These are phyloP conservation scores for Astyanax mexicanus DNA, from an alignment of 2,797 vertebrate species.

Conservation along the genomic window DNA sequence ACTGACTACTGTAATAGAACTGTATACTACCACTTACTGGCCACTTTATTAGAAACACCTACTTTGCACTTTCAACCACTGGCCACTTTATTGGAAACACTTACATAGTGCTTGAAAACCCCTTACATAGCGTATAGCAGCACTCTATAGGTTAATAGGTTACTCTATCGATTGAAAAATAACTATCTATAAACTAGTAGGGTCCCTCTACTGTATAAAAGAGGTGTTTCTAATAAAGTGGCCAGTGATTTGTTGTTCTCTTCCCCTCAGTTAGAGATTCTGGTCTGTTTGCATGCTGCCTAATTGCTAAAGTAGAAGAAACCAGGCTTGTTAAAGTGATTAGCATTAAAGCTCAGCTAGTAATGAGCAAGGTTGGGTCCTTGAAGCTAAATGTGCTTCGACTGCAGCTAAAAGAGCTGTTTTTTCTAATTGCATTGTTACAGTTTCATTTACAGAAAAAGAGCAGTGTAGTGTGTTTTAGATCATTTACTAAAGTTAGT, in stretches of 20 bases:
- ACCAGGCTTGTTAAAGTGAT: neutral
- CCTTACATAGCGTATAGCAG: too few relatives aligned
- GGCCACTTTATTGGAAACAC: too few relatives aligned
- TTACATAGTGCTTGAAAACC: too few relatives aligned
- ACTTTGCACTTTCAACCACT: too few relatives aligned
- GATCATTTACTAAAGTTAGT: too few relatives aligned
- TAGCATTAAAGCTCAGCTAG: neutral
- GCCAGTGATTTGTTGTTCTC: neutral
- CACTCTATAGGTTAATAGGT: too few relatives aligned
- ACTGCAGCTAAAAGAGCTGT: too few relatives aligned
- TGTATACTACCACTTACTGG: neutral
- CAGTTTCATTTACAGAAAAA: slow-evolving; percentile 38
- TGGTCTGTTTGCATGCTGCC: neutral
- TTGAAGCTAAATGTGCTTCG: neutral
- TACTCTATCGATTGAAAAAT: too few relatives aligned
- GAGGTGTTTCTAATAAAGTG: neutral
- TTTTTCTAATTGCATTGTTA: slow-evolving; percentile 42
- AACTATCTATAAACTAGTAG: neutral
- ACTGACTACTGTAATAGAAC: neutral
- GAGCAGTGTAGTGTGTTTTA: slow-evolving; percentile 44
- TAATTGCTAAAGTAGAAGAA: too few relatives aligned
- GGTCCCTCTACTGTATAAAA: neutral
- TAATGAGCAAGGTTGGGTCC: neutral
- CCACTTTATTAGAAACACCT: neutral
- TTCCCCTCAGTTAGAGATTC: neutral